Base-by-base conservation (phyloP, 2,797 vertebrate genomes). In the Clarias pachynema region DNA sequence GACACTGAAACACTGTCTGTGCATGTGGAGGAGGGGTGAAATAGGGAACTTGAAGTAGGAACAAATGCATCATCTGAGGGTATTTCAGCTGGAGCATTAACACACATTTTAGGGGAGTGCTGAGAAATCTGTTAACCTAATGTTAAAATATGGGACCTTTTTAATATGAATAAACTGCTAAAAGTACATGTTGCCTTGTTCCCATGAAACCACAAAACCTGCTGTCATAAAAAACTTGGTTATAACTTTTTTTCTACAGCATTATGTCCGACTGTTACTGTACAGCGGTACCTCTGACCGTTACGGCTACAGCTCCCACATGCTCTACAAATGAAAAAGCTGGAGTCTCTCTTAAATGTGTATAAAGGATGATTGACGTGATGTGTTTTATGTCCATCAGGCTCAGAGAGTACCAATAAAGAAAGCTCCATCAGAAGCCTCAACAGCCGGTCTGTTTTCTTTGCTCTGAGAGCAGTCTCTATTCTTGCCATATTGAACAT, bases 351-450 rank as follows among this genome's bases (percentile, higher is more conserved):
- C 29, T 57, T 77, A 34, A 24, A 24, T 31, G 10, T 56, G 20
- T 69, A 34, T 31, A 9, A 5, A 59, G 26, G 29, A 37, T 6
- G 20, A 37, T 79, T 63, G 6, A 79, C 80, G 4, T 59, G 62
- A 7, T 69, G 20, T 37, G 9, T 37, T 59, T 37, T 24, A 6
- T 81, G 72, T 18, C 53, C 0, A 84, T 84, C 86, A 96, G 95
- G 93, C 94, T 87, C 94, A 92, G 89, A 93, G 95, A 91, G 94
- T 96, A 5, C 94, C 93, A 0, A 72, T 94, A 56, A 91, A 79
- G 85, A 95, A 93, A 87, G 87, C 70, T 40, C 84, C 10, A 0
- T 44, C 78, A 9, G 93, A 93, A 77, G 70, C 68, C 24, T 69
- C 56, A 18, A 20, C 20, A 59, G 29, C 8, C 2, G 56, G 68